phyloP scores from a whole-genome alignment of 2,797 vertebrate genomes.

The Anguilla marmorata region DNA sequence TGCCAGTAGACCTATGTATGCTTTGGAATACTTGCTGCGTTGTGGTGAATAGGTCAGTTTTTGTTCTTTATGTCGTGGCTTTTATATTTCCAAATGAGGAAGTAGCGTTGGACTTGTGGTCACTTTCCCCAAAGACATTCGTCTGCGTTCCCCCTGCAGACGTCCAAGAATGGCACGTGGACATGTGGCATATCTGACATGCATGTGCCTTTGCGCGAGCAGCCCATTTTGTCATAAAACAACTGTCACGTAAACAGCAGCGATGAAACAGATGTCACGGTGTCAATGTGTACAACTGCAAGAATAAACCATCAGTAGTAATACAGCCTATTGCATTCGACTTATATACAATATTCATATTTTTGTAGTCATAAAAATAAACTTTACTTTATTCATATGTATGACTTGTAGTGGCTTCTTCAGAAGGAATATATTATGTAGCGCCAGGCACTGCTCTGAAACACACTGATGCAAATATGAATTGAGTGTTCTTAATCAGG shows the following conservation, averaged over 20 bases:
- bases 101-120: neutral
- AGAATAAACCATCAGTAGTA: too few species aligned
- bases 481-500: neutral
- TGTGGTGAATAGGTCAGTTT: neutral
- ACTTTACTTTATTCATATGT: too few species aligned
- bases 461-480: neutral
- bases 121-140: constrained; percentile 38
- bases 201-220: neutral
- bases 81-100: neutral
- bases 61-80: neutral
- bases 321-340: too few species aligned
- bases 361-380: too few species aligned
- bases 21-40: neutral
- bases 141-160: constrained; percentile 36
- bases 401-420: too few species aligned
- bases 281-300: neutral
- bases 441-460: neutral
- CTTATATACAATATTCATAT: too few species aligned
- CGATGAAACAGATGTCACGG: neutral
- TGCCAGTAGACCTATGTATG: neutral
- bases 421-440: too few species aligned
- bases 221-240: neutral
- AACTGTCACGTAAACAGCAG: constrained; percentile 7
- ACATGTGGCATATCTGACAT: constrained; percentile 41
- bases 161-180: constrained; percentile 17